Base-by-base conservation (phyloP, 1,140 invertebrate species). In the Ips nitidus region DNA sequence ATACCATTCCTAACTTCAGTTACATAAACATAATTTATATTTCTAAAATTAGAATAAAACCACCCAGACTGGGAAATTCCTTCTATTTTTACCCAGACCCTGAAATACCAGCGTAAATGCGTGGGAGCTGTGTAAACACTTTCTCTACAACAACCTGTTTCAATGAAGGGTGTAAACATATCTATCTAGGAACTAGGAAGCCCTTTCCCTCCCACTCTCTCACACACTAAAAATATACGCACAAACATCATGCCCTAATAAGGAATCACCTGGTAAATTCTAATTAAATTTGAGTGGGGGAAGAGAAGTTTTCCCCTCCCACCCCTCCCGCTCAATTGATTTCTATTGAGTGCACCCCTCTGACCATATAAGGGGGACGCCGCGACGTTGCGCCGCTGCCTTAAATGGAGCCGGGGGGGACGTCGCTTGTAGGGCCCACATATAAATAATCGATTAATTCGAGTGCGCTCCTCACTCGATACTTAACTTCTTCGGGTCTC, bases 281-380 rank as follows among this genome's bases (percentile, higher is more conserved):
- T 42, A 59, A 8, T 42, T 8, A 38, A 59, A 5, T 8, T 59
- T 1, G 40, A 59, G 37, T 8, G 6, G 41, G 57, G 57, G 57
- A 7, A 59, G 38, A 42, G 8, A 2, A n/a, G 2, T 22, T 22
- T 22, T 22, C 53, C n/a, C 53, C 45, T 8, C 22, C 22, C 45
- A 6, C 7, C 22, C 45, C 6, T 50, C 22, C 22, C 45, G 7
- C 22, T 50, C 22, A 3, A 36, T 56, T 37, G 53, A 56, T 56
- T 39, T 3, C 53, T 36, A 63, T 63, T 63, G 41, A 56, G 63
- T 41, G 53, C 52, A 56, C 41, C 70, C 66, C 70, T 61, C 58
- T 53, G 59, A 37, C 70, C 70, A 59, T 69, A 72, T 56, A 72
- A 64, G 66, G 70, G 60, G 52, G 63, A 41, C 61, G 43, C 66